A percentile compares a stretch with the other conserved stretches of the same genome.
phyloP scores from a whole-genome alignment of 2,888 invertebrate species.

The Andrena marginata region DNA sequence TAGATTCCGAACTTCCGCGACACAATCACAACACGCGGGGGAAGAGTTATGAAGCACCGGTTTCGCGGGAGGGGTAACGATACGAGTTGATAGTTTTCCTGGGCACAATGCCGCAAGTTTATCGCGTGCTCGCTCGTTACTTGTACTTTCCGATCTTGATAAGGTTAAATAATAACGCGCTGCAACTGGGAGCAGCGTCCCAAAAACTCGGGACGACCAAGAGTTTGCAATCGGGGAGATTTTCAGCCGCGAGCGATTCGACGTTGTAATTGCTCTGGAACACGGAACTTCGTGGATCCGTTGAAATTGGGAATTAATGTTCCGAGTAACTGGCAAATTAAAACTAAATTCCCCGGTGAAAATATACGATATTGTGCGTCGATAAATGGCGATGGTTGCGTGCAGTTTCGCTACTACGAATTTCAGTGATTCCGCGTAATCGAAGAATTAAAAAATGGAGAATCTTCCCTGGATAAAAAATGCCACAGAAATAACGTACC shows the following conservation, averaged over 20 bases:
- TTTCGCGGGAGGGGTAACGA: not conserved
- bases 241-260: conserved; percentile 23
- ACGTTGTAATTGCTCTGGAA: conserved; percentile 25
- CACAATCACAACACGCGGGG: conserved; percentile 40
- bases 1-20: conserved; percentile 46
- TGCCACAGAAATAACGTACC: conserved; percentile 1
- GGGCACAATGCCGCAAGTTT: conserved; percentile 22
- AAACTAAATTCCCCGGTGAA: not conserved
- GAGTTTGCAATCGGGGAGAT: conserved; percentile 13
- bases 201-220: conserved; percentile 20
- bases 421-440: not conserved
- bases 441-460: not conserved
- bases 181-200: not conserved
- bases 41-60: conserved; percentile 21
- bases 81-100: conserved; percentile 12
- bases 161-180: conserved; percentile 48
- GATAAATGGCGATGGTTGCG: no score
- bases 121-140: conserved; percentile 35
- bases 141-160: conserved; percentile 52
- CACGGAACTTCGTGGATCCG: conserved; percentile 25
- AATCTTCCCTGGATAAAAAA: not conserved
- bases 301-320: conserved; percentile 3
- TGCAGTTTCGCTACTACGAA: no score
- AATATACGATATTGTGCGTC: no score
- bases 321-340: no score